phyloP scores from a whole-genome alignment of 2,888 invertebrate species.

The Tachina grossa region DNA sequence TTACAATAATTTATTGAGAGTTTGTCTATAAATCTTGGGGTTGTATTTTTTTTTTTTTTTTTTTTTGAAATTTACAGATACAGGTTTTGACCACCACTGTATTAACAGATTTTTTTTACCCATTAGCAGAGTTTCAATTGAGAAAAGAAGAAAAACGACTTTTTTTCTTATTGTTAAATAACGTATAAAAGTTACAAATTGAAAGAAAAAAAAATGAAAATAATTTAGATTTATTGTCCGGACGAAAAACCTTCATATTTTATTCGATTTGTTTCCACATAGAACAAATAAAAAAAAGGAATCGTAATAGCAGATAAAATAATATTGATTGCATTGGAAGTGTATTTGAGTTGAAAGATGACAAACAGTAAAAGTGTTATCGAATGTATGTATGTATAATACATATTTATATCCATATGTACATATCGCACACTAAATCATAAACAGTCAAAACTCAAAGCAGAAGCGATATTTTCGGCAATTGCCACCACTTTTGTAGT shows the following conservation, averaged over 20 bases:
- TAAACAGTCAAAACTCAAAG: too few relatives aligned
- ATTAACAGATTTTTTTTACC: neutral
- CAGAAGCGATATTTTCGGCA: neutral
- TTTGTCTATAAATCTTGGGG: too few relatives aligned
- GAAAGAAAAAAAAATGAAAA: constrained; percentile 24
- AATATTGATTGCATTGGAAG: constrained; percentile 31
- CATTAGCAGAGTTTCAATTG: constrained; percentile 2
- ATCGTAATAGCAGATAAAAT: constrained; percentile 14
- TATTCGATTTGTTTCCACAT: constrained; percentile 19
- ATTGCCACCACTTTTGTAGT: neutral
- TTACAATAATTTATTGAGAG: too few relatives aligned
- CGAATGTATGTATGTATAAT: too few relatives aligned
- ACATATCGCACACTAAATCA: too few relatives aligned
- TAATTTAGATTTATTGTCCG: constrained; percentile 62
- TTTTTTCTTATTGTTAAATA: constrained; percentile 18
- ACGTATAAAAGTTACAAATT: constrained; percentile 10
- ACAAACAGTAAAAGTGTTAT: neutral
- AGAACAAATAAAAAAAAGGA: constrained; percentile 9
- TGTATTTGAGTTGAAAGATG: neutral
- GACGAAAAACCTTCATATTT: constrained; percentile 18
- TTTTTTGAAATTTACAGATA: too few relatives aligned
- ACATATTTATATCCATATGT: too few relatives aligned
- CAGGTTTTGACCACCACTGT: neutral
- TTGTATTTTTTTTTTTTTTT: too few relatives aligned
- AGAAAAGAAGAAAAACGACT: neutral